Evolutionary conservation across 2,888 invertebrate genomes (phyloP), one percentile per base, ranked within the genome.

Genomic region (Uloborus plumipes): DNA sequence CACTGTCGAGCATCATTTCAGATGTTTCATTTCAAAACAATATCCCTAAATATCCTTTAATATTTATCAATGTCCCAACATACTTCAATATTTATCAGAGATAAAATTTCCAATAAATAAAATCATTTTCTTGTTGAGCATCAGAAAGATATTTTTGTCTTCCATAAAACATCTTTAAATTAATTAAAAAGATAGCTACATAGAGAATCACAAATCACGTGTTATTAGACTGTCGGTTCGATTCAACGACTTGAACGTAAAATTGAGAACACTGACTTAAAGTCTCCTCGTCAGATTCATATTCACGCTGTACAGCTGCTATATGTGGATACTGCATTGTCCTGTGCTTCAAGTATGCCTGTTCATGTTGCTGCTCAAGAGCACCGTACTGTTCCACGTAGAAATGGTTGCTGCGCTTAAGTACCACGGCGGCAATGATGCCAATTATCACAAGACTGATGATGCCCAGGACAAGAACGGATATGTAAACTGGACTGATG

Each of bases 401-500:
- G 61, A 74, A 80, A 2, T 82, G 87, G 53, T 86, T 87, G 49
- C 88, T 87, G 26, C 88, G 85, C 20, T 88, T 85, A 51, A 89
- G 85, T 11, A 89, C 86, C 70, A 88, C 88, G 85, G 88, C 87
- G 66, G 89, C 88, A 79, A 89, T 88, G 77, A 89, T 87, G 51
- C 88, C 87, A 13, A 89, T 87, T 20, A 88, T 88, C 47, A 89
- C 81, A 22, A 89, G 86, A 22, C 89, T 88, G 83, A 88, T 88
- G 3, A 88, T 87, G 1, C 89, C 89, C 0, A 88, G 88, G 15
- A 89, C 87, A 1, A 89, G 88, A 9, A 89, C 88, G 0, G 88
- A 88, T 51, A 89, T 88, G 85, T 88, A 89, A 31, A 89, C 87
- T 3, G 89, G 89, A 86, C 89, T 89, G 65, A 88, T 87, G 62